A percentile compares a stretch with the other conserved stretches of the same genome.
phyloP scores from a whole-genome alignment of 2,797 vertebrate genomes.

The Macrochelys suwanniensis region DNA sequence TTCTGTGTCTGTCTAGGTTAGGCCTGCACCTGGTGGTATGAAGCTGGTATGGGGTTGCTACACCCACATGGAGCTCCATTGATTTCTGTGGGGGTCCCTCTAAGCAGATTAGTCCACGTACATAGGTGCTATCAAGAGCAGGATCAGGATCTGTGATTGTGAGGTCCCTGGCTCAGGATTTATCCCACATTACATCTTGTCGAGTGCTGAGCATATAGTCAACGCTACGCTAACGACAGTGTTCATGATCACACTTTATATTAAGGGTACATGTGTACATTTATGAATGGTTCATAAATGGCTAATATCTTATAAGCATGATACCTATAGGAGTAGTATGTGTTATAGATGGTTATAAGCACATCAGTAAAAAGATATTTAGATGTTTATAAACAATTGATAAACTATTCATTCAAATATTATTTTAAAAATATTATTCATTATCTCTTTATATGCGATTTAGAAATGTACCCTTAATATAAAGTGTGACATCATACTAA shows the following conservation, averaged over 20 bases:
- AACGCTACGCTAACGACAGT: neutral
- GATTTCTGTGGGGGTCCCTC: neutral
- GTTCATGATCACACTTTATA: neutral
- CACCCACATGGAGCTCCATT: neutral
- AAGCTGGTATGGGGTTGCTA: neutral
- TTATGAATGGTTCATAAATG: too few species aligned
- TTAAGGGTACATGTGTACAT: neutral
- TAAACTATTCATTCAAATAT: neutral
- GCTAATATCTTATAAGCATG: neutral
- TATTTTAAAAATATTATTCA: neutral
- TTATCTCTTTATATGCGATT: fast-evolving
- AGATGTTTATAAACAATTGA: neutral
- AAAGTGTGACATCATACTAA: neutral
- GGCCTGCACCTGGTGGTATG: neutral
- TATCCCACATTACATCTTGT: neutral
- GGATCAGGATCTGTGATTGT: neutral
- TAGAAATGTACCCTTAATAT: neutral
- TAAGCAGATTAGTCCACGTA: neutral
- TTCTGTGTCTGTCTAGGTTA: neutral
- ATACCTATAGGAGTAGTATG: fast-evolving
- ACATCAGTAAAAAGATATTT: neutral
- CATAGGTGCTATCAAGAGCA: neutral
- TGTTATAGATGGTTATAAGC: neutral
- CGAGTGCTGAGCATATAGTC: neutral
- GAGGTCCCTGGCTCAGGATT: neutral